phyloP scores from a whole-genome alignment of 2,113 vertebrate genomes.

The Sylvilagus bachmani region DNA sequence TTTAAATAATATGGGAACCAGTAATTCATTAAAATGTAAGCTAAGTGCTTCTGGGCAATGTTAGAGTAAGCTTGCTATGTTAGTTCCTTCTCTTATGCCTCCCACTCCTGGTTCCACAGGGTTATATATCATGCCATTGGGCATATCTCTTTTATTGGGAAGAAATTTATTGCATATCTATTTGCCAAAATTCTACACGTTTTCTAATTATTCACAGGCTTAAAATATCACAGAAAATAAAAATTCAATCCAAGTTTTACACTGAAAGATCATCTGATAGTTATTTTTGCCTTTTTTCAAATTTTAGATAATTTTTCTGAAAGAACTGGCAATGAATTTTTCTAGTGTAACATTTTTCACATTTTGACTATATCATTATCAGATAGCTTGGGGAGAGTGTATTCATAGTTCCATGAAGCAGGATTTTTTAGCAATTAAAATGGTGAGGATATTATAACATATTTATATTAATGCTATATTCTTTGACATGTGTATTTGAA shows the following conservation, averaged over 20 bases:
- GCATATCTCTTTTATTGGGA: neutral
- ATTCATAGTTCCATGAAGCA: neutral
- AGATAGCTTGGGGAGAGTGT: neutral
- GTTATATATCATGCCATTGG: neutral
- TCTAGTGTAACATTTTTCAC: neutral
- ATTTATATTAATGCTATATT: neutral
- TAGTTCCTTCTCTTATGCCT: neutral
- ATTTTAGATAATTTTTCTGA: conserved; percentile 5
- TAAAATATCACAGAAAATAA: neutral
- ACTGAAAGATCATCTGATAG: neutral
- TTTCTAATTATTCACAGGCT: neutral
- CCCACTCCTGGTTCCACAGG: neutral
- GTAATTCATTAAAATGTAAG: neutral
- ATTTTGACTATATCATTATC: conserved; percentile 7
- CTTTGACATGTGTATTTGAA: neutral
- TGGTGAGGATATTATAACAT: neutral
- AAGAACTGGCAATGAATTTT: neutral
- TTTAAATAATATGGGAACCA: neutral
- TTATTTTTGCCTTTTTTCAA: neutral
- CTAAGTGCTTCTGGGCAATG: neutral
- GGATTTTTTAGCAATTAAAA: neutral
- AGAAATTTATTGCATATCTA: neutral
- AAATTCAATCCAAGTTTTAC: neutral
- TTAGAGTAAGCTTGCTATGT: neutral
- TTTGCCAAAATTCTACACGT: neutral